These are phyloP conservation scores for Cremastinae sp. DNA, from an alignment of 2,888 invertebrate genomes.

Conservation along the genomic window DNA sequence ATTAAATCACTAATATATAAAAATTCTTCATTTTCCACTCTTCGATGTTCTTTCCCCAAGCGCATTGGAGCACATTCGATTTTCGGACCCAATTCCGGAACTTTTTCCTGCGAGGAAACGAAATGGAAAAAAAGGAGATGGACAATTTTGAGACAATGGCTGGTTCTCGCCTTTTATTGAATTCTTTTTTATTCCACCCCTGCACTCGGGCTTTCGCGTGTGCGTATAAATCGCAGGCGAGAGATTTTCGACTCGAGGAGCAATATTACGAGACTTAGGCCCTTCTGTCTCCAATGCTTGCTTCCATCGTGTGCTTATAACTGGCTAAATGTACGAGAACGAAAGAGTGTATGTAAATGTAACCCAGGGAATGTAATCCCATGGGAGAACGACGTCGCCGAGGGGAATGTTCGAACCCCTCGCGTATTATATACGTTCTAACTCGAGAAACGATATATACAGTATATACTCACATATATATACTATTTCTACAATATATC, in stretches of 20 bases:
- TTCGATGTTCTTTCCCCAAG: no score
- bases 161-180: conserved; percentile 72
- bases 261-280: neutral
- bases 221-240: no score
- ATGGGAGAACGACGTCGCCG: conserved; percentile 62
- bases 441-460: conserved; percentile 58
- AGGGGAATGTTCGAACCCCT: conserved; percentile 46
- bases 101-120: neutral
- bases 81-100: conserved; percentile 2
- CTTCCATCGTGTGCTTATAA: neutral
- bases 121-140: neutral
- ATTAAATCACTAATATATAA: no score
- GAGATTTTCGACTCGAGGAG: no score
- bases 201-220: conserved; percentile 29
- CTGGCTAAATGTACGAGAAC: conserved; percentile 34
- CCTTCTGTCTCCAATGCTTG: conserved; percentile 50
- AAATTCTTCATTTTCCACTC: no score
- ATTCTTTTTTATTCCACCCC: conserved; percentile 69
- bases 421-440: conserved; percentile 58
- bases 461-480: conserved; percentile 28
- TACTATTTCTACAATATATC: conserved; percentile 23
- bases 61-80: no score
- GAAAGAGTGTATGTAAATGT: conserved; percentile 74
- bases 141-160: conserved; percentile 71
- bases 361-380: conserved; percentile 71